Percentiles rank a stretch among this genome's conserved stretches.
Evolutionary conservation across 2,113 vertebrate genomes (phyloP).

Genomic region (Poeciliopsis turrubarensis): DNA sequence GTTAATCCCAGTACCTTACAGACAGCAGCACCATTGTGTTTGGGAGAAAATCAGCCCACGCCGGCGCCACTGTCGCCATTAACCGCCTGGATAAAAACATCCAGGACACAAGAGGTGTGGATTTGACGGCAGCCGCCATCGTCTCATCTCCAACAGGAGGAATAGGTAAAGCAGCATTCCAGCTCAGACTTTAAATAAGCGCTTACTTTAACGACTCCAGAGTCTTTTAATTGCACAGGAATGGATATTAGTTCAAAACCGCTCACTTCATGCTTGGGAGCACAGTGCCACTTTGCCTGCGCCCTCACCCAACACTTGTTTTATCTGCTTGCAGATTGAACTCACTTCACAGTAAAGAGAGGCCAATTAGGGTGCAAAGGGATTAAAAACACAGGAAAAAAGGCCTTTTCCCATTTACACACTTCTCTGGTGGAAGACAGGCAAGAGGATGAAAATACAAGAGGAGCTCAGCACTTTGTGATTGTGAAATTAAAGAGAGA

Average conservation of each 20-base stretch:
- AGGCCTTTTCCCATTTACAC: constrained; percentile 52
- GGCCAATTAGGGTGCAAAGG: constrained; percentile 79
- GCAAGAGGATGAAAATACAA: constrained; percentile 45
- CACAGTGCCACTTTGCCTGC: constrained; percentile 53
- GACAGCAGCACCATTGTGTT: constrained; percentile 63
- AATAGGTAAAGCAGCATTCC: constrained; percentile 48
- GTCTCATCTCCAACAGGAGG: constrained; percentile 41
- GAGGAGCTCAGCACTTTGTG: constrained; percentile 60
- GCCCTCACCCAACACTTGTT: constrained; percentile 66
- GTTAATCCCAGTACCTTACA: constrained; percentile 68
- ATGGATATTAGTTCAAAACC: constrained; percentile 72
- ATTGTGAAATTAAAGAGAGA: constrained; percentile 50
- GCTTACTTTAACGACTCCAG: constrained; percentile 49
- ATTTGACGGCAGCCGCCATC: constrained; percentile 23
- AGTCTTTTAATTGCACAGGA: constrained; percentile 70
- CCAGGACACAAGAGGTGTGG: background rate
- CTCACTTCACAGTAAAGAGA: constrained; percentile 71
- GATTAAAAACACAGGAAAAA: constrained; percentile 75
- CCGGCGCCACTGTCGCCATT: constrained; percentile 31
- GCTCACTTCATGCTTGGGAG: constrained; percentile 75
- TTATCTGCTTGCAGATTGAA: constrained; percentile 71
- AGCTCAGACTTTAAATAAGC: constrained; percentile 20
- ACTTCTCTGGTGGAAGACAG: constrained; percentile 49
- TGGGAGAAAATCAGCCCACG: constrained; percentile 45
- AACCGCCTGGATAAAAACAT: constrained; percentile 4